Conservation (phyloP, 2,888 invertebrate species). For the Punctoribates punctum region DNA sequence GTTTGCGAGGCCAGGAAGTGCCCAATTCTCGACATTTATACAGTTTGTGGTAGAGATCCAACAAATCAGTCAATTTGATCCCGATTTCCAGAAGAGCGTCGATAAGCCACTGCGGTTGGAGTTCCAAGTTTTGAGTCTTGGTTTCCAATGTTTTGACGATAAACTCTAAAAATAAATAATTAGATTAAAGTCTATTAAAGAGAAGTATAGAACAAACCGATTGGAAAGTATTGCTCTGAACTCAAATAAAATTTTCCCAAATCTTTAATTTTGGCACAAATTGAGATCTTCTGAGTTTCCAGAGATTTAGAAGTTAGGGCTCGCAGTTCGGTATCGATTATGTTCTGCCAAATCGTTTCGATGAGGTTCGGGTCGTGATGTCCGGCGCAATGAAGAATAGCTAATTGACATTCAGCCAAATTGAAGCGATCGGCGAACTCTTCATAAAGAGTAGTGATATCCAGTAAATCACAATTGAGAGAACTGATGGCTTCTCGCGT, state of each 20-base stretch:
- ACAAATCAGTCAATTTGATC: slow-evolving; percentile 69
- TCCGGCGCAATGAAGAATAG: slow-evolving; percentile 90
- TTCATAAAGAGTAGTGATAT: slow-evolving; percentile 82
- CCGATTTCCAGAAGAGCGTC: slow-evolving; percentile 71
- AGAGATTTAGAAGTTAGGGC: slow-evolving; percentile 41
- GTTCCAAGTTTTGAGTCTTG: slow-evolving; percentile 51
- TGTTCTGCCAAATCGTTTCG: slow-evolving; percentile 86
- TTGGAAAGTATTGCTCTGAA: slow-evolving; percentile 80
- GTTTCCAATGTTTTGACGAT: slow-evolving; percentile 54
- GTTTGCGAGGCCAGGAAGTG: slow-evolving; percentile 71
- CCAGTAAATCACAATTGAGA: slow-evolving; percentile 75
- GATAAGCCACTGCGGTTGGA: slow-evolving; percentile 64
- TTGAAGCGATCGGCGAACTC: slow-evolving; percentile 86
- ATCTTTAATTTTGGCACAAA: slow-evolving; percentile 65
- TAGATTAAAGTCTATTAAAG: background rate
- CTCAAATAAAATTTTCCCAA: slow-evolving; percentile 73
- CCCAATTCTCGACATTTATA: slow-evolving; percentile 76
- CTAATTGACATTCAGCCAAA: slow-evolving; percentile 87
- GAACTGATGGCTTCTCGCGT: slow-evolving; percentile 62
- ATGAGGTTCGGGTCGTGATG: slow-evolving; percentile 82
- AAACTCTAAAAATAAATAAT: slow-evolving; percentile 51
- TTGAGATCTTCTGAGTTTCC: slow-evolving; percentile 56
- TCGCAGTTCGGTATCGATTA: slow-evolving; percentile 58
- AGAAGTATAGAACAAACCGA: slow-evolving; percentile 60
- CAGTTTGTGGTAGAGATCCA: slow-evolving; percentile 75